phyloP scores from a whole-genome alignment of 2,113 vertebrate species.

The Leptocoma aspasia region DNA sequence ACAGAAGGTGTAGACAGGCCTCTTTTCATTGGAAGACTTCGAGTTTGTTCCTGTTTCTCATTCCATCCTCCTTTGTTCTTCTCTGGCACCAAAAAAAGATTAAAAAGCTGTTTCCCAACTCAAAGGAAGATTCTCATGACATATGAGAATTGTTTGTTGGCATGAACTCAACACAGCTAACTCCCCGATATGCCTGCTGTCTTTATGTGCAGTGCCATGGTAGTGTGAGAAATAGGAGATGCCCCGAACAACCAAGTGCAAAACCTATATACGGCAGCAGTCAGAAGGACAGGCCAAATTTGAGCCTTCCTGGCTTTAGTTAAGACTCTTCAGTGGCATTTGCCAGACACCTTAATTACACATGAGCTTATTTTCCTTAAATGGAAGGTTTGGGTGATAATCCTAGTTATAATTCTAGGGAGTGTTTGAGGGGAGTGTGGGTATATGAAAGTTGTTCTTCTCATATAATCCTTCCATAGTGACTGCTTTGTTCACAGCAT shows the following conservation, averaged over 20 bases:
- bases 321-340: neutral
- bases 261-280: neutral
- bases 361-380: neutral
- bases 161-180: neutral
- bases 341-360: neutral
- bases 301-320: slow-evolving; percentile 6
- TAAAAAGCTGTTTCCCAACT: neutral
- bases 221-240: neutral
- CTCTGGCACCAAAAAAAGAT: neutral
- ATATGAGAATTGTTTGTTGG: neutral
- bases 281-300: neutral
- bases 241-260: neutral
- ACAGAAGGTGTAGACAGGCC: neutral
- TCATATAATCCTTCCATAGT: neutral
- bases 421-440: neutral
- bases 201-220: neutral
- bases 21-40: neutral
- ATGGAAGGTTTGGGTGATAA: slow-evolving; percentile 4
- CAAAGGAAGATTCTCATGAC: neutral
- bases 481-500: slow-evolving; percentile 14
- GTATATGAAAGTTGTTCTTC: neutral
- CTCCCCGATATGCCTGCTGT: neutral
- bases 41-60: neutral
- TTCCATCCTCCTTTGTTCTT: slow-evolving; percentile 4
- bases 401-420: neutral